These are phyloP conservation scores for Nowickia ferox DNA, from an alignment of 2,888 invertebrate genomes.

Conservation along the genomic window DNA sequence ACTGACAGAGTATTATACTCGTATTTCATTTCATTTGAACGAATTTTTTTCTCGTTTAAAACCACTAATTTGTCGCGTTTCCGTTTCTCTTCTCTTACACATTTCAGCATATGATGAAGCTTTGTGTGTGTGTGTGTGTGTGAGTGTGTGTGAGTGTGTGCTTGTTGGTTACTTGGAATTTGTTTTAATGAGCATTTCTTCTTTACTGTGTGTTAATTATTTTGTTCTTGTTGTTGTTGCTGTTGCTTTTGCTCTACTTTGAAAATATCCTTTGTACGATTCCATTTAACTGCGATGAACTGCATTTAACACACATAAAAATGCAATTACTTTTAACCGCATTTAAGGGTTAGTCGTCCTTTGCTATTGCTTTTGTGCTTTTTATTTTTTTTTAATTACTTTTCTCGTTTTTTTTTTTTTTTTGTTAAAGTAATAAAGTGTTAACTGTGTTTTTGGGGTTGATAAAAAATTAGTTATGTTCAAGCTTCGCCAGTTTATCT, in stretches of 20 bases:
- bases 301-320: conserved; percentile 68
- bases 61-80: conserved; percentile 57
- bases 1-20: background rate
- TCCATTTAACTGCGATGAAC: conserved; percentile 33
- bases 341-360: conserved; percentile 37
- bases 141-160: background rate
- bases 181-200: conserved; percentile 51
- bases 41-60: conserved; percentile 18
- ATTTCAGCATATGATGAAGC: background rate
- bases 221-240: background rate
- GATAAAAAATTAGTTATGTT: background rate
- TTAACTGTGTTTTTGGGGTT: background rate
- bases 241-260: conserved; percentile 6
- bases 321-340: conserved; percentile 65
- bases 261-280: conserved; percentile 35
- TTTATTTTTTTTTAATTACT: conserved; percentile 7
- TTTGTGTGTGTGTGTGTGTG: background rate
- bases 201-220: conserved; percentile 29
- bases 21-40: conserved; percentile 4
- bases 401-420: conserved; percentile 2
- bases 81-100: conserved; percentile 7
- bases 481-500: too few species aligned
- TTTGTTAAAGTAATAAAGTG: conserved; percentile 28
- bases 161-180: conserved; percentile 20
- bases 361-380: background rate